Percentiles rank a stretch among this genome's conserved stretches.
Evolutionary conservation across 2,797 vertebrate species (phyloP).

Genomic region (Epinephelus awoara): DNA sequence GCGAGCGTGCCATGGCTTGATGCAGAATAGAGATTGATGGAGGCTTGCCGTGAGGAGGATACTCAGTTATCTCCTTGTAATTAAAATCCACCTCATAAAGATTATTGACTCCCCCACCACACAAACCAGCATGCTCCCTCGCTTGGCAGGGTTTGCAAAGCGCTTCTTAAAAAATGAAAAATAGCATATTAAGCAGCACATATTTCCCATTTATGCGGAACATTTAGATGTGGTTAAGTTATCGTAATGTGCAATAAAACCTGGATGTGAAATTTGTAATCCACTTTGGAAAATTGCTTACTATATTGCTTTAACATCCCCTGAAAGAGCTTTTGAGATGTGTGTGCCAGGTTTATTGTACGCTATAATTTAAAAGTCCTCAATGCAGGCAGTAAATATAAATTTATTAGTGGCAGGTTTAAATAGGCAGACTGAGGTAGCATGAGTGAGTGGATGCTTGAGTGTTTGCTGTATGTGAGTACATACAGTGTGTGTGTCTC

Average conservation of each 20-base stretch:
- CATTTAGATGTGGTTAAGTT: constrained; percentile 91
- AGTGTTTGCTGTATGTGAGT: constrained; percentile 69
- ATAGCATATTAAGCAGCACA: constrained; percentile 88
- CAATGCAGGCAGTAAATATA: constrained; percentile 91
- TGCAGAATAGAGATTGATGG: constrained; percentile 86
- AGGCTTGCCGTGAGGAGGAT: constrained; percentile 82
- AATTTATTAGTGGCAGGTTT: constrained; percentile 87
- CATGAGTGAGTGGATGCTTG: constrained; percentile 83
- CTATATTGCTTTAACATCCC: constrained; percentile 88
- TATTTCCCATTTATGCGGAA: constrained; percentile 88
- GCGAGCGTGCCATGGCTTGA: constrained; percentile 58
- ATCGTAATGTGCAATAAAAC: constrained; percentile 91
- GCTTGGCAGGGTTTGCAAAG: constrained; percentile 86
- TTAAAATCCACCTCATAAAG: constrained; percentile 90
- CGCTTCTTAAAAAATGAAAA: constrained; percentile 87
- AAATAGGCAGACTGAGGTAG: constrained; percentile 87
- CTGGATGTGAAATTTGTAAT: constrained; percentile 90
- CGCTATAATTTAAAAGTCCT: constrained; percentile 95
- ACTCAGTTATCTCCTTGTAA: constrained; percentile 88
- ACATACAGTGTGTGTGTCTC: constrained; percentile 40
- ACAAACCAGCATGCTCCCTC: constrained; percentile 78
- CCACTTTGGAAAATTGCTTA: constrained; percentile 91
- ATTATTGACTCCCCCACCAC: constrained; percentile 87
- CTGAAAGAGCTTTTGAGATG: constrained; percentile 87
- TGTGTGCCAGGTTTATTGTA: constrained; percentile 88